phyloP scores from a whole-genome alignment of 2,888 invertebrate genomes.

The Eupithecia pulchellata region DNA sequence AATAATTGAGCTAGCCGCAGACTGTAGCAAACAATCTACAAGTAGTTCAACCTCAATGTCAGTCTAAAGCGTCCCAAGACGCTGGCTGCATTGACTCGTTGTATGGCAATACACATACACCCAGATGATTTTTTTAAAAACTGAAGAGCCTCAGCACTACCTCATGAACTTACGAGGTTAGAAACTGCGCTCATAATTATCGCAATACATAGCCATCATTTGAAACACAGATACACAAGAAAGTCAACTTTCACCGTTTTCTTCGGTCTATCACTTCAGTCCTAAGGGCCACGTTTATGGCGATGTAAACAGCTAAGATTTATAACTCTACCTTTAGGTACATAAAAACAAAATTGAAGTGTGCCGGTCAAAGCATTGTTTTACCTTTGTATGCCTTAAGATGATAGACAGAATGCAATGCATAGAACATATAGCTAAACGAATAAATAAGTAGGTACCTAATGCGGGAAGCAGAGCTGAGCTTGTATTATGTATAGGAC shows the following conservation, averaged over 20 bases:
- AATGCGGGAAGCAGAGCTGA: no score
- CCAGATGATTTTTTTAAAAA: no score
- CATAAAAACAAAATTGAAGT: slow-evolving; percentile 35
- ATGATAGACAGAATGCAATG: not conserved
- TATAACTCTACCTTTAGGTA: slow-evolving; percentile 42
- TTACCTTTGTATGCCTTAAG: not conserved
- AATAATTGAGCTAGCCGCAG: no score
- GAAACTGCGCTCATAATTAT: not conserved
- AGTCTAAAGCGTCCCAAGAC: no score
- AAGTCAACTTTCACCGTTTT: slow-evolving; percentile 82
- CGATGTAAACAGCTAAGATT: slow-evolving; percentile 53
- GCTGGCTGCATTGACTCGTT: no score
- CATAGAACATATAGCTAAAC: not conserved
- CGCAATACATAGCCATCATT: not conserved
- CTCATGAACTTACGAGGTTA: not conserved
- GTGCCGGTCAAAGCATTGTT: not conserved
- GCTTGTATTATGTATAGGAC: no score
- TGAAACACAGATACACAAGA: slow-evolving; percentile 69
- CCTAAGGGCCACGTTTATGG: slow-evolving; percentile 65
- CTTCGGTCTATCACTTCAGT: slow-evolving; percentile 79
- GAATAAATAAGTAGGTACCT: not conserved
- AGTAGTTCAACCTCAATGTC: no score
- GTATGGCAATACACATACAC: no score
- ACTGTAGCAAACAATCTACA: no score
- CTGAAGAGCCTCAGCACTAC: no score